phyloP scores from a whole-genome alignment of 2,113 vertebrate genomes.

The Talpa occidentalis region DNA sequence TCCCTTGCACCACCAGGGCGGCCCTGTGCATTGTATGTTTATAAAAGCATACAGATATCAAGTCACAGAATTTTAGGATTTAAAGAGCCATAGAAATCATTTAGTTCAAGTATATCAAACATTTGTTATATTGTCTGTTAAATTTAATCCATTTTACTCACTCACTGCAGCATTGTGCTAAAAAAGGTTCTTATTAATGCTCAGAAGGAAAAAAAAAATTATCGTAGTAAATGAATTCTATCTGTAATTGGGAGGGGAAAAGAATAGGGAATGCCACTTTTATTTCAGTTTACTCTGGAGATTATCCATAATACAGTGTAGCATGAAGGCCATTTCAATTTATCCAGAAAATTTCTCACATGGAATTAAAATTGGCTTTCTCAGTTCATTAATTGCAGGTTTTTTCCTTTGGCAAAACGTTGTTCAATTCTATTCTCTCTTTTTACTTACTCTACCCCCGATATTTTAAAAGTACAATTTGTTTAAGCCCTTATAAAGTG shows the following conservation, averaged over 20 bases:
- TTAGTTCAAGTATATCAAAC: neutral
- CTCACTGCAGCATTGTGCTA: neutral
- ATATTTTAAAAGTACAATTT: neutral
- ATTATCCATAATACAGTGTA: neutral
- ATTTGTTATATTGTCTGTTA: neutral
- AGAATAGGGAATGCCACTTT: neutral
- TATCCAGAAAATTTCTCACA: neutral
- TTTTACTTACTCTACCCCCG: neutral
- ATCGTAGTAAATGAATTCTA: neutral
- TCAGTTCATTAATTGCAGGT: neutral
- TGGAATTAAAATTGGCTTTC: neutral
- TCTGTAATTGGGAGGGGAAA: neutral
- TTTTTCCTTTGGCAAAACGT: neutral
- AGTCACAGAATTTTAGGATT: neutral
- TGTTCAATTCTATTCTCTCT: neutral
- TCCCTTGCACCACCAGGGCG: no score
- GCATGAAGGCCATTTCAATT: neutral
- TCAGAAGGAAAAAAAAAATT: neutral
- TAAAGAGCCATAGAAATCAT: conserved; percentile 7
- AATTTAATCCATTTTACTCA: neutral
- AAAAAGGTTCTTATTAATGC: neutral
- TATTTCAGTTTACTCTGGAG: neutral
- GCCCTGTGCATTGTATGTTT: neutral
- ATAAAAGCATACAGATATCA: neutral
- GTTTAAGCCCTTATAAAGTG: neutral